Evolutionary conservation across 1,140 invertebrate species (phyloP).

Genomic region (Pinna nobilis): DNA sequence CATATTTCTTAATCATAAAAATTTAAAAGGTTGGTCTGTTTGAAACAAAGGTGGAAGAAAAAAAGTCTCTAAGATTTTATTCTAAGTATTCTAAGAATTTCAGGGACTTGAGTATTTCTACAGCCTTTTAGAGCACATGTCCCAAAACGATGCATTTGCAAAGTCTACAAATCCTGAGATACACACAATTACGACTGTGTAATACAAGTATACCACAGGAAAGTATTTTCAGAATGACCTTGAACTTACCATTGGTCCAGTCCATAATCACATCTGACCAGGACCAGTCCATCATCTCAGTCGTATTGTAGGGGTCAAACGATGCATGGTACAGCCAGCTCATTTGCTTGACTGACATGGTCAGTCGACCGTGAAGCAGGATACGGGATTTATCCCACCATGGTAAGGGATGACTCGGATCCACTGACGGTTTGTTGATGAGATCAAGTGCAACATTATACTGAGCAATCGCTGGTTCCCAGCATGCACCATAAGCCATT

Average conservation of each 20-base stretch:
- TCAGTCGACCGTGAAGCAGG: conserved; percentile 93
- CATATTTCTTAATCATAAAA: too few species aligned
- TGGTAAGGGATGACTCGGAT: conserved; percentile 94
- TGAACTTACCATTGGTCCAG: conserved; percentile 92
- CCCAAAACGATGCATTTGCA: too few species aligned
- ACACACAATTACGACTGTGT: too few species aligned
- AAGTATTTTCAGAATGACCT: too few species aligned
- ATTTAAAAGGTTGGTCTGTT: too few species aligned
- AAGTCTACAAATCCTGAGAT: too few species aligned
- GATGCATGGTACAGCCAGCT: conserved; percentile 93
- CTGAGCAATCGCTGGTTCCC: conserved; percentile 98
- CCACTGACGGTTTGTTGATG: conserved; percentile 90
- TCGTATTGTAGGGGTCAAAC: conserved; percentile 98
- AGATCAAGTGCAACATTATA: conserved; percentile 88
- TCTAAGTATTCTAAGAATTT: too few species aligned
- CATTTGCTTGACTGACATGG: conserved; percentile 90
- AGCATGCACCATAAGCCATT: conserved; percentile 97
- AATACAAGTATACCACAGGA: too few species aligned
- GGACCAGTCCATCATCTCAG: conserved; percentile 97
- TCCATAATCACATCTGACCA: conserved; percentile 95
- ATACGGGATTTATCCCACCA: conserved; percentile 98
- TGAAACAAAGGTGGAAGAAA: too few species aligned
- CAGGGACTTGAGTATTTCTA: too few species aligned
- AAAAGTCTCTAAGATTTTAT: too few species aligned
- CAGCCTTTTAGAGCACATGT: too few species aligned